Evolutionary conservation across 1,140 invertebrate genomes (phyloP).

Genomic region (Drosophila lacteicornis): DNA sequence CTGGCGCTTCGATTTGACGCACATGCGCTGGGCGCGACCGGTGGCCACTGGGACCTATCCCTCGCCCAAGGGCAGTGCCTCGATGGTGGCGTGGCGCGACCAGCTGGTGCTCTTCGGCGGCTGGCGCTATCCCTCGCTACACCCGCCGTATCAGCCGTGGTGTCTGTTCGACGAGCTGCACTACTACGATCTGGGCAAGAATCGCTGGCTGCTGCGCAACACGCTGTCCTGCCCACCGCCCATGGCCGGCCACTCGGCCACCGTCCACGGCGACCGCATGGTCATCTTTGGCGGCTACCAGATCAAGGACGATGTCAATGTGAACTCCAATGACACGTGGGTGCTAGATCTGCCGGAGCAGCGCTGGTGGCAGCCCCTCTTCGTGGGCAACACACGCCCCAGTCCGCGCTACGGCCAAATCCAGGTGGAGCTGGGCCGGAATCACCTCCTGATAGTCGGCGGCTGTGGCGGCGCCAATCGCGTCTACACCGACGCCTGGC

Average conservation of each 20-base stretch:
- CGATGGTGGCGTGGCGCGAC: constrained; percentile 94
- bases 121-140: constrained; percentile 96
- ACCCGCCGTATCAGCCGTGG: constrained; percentile 95
- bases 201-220: constrained; percentile 93
- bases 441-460: constrained; percentile 91
- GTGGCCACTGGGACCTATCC: constrained; percentile 94
- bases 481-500: constrained; percentile 88
- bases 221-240: constrained; percentile 89
- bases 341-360: constrained; percentile 92
- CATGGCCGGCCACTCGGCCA: constrained; percentile 96
- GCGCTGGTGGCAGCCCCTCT: constrained; percentile 91
- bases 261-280: constrained; percentile 94
- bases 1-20: constrained; percentile 96
- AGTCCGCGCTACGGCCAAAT: constrained; percentile 95
- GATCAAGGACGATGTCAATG: constrained; percentile 86
- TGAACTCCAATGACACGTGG: constrained; percentile 94
- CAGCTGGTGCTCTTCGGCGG: constrained; percentile 96
- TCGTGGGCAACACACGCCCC: constrained; percentile 89
- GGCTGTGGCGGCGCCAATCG: constrained; percentile 87
- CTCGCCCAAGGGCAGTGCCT: constrained; percentile 97
- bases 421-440: constrained; percentile 90
- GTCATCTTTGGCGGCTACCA: constrained; percentile 95
- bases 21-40: constrained; percentile 92
- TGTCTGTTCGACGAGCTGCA: constrained; percentile 97
- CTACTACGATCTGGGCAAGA: constrained; percentile 92